Evolutionary conservation across 1,140 invertebrate genomes (phyloP), one percentile per base, ranked within the genome.

Genomic region (Periplaneta americana): DNA sequence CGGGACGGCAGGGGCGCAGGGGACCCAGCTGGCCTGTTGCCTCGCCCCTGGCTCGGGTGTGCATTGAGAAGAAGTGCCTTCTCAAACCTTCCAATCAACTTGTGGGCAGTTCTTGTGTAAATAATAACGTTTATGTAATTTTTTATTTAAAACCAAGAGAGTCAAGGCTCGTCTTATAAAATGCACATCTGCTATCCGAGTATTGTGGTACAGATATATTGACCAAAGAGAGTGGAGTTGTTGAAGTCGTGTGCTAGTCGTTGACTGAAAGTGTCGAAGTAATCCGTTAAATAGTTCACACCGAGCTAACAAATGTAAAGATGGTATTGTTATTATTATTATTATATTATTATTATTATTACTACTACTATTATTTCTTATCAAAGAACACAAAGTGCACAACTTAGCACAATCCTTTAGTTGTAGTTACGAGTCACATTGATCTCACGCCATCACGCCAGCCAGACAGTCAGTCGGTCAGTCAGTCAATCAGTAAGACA

Each of bases 1-100:
- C 17, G 48, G 48, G 48, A n/a, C 48, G 32, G 9, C 31, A 75
- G 74, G 34, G 74, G n/a, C 74, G n/a, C n/a, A 33, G 75, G 75
- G 75, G 75, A 33, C 32, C 75, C 32, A 76, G 32, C 75, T 35
- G 75, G 75, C 32, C 75, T 34, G 75, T 76, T n/a, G 33, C 76
- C 33, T 36, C 34, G 76, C 76, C 76, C n/a, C 76, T 36, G 76
- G 28, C 34, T 34, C 76, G n/a, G 32, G 75, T 34, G 31, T 36
- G 76, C 35, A 35, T 66, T 78, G 76, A 78, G 76, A 78, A 75
- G 80, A 74, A 80, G 80, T 80, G 80, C 80, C 80, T 80, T 80
- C 80, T 80, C 80, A 75, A 34, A 80, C 80, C 80, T 80, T 80
- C 74, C 34, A 80, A 22, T 66, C 28, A 66, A 66, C 48, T 66